Evolutionary conservation across 92 coral and sea anemone genomes (phyloP), one percentile per base, ranked within the genome.

Genomic region (Epizoanthus rinbou): DNA sequence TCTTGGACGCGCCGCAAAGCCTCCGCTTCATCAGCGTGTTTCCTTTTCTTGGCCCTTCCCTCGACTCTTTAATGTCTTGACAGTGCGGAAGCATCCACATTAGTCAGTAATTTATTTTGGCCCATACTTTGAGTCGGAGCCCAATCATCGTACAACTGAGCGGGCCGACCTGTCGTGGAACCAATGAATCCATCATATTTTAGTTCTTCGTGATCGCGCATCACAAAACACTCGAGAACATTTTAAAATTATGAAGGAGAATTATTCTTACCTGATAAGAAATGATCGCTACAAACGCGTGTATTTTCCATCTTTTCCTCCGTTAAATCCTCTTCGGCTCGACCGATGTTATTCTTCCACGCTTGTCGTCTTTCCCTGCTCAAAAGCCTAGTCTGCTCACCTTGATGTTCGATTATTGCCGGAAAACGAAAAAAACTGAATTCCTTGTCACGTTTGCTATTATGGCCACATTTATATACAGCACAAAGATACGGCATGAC

Each of bases 251-350:
- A n/a, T 64, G 15, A 23, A 17, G 31, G 22, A 66, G 59, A 18
- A 57, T 59, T 72, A 54, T 39, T 74, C 84, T 89, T 89, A 89
- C 92, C 92, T 68, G 82, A 85, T 70, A 89, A 86, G 57, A 89
- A 89, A 82, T 89, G 87, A 75, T 89, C 63, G 82, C 90, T 64
- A 74, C 92, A 89, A 35, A 89, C 90, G 41, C 85, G 89, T 47
- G 87, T 82, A 65, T 74, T 25, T 45, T 86, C 80, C 25, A 86
- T 80, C 74, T 86, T 89, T 54, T 83, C 89, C 18, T 88, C 92
- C 22, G 85, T 73, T 35, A 89, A 76, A 75, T 86, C 89, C 39
- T 72, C 62, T 45, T 35, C 76, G 35, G 43, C 85, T 50, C 87
- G 62, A 53, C 67, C 53, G 22, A 89, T 68, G 90, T 81, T 89